phyloP scores from a whole-genome alignment of 2,888 invertebrate genomes.

The Sesia apiformis region DNA sequence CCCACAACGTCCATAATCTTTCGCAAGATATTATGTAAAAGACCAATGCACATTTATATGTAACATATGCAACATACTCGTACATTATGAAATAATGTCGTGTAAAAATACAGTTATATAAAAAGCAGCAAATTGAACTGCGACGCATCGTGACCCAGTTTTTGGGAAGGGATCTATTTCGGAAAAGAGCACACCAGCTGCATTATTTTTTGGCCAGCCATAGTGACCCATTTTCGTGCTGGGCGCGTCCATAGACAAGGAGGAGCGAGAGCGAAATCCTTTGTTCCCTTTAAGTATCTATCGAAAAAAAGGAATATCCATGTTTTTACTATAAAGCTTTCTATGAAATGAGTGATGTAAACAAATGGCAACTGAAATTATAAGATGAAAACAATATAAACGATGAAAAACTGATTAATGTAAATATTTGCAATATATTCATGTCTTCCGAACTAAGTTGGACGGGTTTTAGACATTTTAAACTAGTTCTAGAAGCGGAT shows the following conservation, averaged over 20 bases:
- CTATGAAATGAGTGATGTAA: neutral
- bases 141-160: constrained; percentile 59
- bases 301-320: too few species aligned
- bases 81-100: neutral
- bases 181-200: constrained; percentile 56
- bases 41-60: neutral
- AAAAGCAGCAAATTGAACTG: constrained; percentile 1
- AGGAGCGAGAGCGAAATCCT: neutral
- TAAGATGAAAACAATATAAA: neutral
- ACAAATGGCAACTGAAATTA: neutral
- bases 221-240: constrained; percentile 40
- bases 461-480: neutral
- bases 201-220: constrained; percentile 59
- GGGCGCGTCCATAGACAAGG: neutral
- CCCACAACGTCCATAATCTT: neutral
- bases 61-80: neutral
- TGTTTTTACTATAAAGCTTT: too few species aligned
- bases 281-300: neutral
- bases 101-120: neutral
- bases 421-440: neutral
- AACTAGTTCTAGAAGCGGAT: neutral
- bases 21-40: neutral
- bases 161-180: constrained; percentile 54
- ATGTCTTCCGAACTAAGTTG: neutral
- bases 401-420: neutral